These are phyloP conservation scores for Rhagoletis pomonella DNA, from an alignment of 1,140 invertebrate species.

Conservation along the genomic window DNA sequence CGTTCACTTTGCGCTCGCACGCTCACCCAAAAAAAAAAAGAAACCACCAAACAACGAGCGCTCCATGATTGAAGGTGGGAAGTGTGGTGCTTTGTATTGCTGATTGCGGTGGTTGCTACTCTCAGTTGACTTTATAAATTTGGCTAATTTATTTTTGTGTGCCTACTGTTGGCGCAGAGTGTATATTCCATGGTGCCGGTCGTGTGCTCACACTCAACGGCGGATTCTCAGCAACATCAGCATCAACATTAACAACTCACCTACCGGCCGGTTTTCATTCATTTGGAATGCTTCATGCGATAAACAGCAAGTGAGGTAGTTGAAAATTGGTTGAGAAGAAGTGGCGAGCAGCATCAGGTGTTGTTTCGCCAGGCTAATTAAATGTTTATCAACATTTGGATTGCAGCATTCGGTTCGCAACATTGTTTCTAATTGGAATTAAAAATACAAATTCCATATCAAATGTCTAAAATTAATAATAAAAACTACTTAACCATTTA, in stretches of 20 bases:
- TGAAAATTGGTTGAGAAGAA: not conserved
- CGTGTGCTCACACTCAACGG: not conserved
- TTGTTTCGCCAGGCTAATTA: not conserved
- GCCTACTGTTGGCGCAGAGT: not conserved
- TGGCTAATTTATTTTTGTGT: constrained; percentile 6
- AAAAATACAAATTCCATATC: too few relatives aligned
- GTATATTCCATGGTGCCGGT: not conserved
- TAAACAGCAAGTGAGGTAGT: not conserved
- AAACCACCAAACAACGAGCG: not conserved
- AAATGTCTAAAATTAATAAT: too few relatives aligned
- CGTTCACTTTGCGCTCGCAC: constrained; percentile 11
- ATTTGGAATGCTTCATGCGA: not conserved
- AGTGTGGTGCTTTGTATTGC: not conserved
- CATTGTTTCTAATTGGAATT: too few relatives aligned
- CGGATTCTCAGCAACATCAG: constrained; percentile 31
- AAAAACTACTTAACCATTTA: too few relatives aligned
- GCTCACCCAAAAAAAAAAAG: not conserved
- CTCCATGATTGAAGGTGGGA: not conserved
- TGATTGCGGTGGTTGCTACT: constrained; percentile 4
- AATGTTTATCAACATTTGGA: constrained; percentile 14
- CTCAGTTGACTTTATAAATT: constrained; percentile 9
- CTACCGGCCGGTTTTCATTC: constrained; percentile 27
- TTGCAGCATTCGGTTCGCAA: not conserved
- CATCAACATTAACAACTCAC: not conserved
- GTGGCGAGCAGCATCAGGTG: constrained; percentile 33